Evolutionary conservation across 2,797 vertebrate genomes (phyloP).

Genomic region (Holocentrus rufus): DNA sequence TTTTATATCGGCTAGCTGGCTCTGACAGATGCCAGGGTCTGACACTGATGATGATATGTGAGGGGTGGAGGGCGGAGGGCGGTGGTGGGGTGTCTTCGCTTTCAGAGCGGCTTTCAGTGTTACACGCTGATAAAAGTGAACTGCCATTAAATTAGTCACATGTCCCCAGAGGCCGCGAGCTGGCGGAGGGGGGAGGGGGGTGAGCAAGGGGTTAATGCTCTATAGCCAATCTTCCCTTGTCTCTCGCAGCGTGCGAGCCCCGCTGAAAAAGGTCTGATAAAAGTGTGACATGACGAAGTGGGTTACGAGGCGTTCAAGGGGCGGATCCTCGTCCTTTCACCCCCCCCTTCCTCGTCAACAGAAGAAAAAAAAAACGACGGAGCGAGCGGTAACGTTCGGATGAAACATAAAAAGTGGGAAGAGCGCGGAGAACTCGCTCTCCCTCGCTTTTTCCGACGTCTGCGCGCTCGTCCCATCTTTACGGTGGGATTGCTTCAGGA

Average conservation of each 20-base stretch:
- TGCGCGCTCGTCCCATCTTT: slow-evolving; percentile 55
- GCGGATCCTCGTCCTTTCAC: slow-evolving; percentile 47
- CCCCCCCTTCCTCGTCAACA: slow-evolving; percentile 24
- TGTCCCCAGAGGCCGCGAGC: slow-evolving; percentile 53
- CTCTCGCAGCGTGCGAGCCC: slow-evolving; percentile 38
- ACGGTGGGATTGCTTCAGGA: slow-evolving; percentile 67
- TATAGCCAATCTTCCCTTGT: slow-evolving; percentile 43
- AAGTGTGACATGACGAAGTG: slow-evolving; percentile 63
- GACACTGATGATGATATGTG: slow-evolving; percentile 48
- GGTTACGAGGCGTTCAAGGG: slow-evolving; percentile 50
- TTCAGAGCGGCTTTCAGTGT: slow-evolving; percentile 45
- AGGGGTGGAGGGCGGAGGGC: slow-evolving; percentile 1
- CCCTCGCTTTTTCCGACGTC: slow-evolving; percentile 54
- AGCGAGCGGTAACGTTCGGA: slow-evolving; percentile 62
- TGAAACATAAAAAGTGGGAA: slow-evolving; percentile 62
- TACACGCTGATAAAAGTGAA: slow-evolving; percentile 62
- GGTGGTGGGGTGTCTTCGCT: slow-evolving; percentile 25
- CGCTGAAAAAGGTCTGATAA: slow-evolving; percentile 66
- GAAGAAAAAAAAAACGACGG: slow-evolving; percentile 31
- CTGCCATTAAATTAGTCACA: slow-evolving; percentile 68
- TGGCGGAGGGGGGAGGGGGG: slow-evolving; percentile 18
- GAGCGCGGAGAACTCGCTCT: slow-evolving; percentile 47
- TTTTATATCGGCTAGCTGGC: slow-evolving; percentile 63
- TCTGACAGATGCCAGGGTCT: slow-evolving; percentile 60
- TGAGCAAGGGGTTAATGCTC: slow-evolving; percentile 61